Conservation (phyloP, 2,797 vertebrate species). For the Acrossocheilus fasciatus region DNA sequence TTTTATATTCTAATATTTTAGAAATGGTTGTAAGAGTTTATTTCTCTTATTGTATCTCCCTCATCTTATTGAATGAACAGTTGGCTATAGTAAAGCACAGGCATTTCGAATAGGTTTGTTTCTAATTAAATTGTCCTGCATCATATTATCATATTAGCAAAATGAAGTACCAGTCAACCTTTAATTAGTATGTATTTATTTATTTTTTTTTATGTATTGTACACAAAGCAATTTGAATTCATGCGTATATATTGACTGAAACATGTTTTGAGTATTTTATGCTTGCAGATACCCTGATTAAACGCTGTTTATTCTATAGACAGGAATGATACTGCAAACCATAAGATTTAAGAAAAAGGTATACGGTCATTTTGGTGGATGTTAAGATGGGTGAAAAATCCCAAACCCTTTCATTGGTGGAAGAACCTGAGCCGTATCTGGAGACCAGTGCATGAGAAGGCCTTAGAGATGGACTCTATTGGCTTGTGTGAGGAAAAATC, state of each 20-base stretch:
- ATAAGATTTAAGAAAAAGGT: neutral
- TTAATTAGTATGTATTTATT: too few relatives aligned
- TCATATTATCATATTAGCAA: too few relatives aligned
- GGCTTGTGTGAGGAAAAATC: neutral
- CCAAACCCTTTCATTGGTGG: neutral
- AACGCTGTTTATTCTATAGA: neutral
- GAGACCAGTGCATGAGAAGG: neutral
- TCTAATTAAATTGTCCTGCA: neutral
- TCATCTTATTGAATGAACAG: neutral
- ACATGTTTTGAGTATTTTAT: neutral
- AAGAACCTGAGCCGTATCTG: neutral
- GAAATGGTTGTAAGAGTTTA: too few relatives aligned
- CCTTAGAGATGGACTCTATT: neutral
- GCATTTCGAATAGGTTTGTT: neutral
- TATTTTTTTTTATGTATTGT: neutral
- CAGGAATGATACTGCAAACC: neutral
- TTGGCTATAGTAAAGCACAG: too few relatives aligned
- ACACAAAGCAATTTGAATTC: neutral
- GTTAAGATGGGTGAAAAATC: neutral
- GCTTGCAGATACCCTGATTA: neutral
- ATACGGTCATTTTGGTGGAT: neutral
- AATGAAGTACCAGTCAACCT: too few relatives aligned
- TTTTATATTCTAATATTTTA: neutral
- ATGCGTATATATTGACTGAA: neutral
- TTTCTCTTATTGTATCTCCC: neutral